Base-by-base conservation (phyloP, 2,888 invertebrate genomes). In the Bhutanitis thaidina region DNA sequence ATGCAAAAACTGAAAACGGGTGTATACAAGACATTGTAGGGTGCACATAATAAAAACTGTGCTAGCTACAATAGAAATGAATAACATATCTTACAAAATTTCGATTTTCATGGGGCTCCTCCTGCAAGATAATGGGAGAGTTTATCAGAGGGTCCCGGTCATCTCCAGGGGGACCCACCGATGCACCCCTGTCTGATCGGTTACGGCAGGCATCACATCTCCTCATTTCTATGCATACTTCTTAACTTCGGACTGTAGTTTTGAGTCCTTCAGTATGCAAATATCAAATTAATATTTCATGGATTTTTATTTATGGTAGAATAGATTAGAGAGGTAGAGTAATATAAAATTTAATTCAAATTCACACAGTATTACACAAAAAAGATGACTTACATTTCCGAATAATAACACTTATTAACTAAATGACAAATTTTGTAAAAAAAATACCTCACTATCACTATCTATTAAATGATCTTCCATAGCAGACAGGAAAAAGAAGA, bases 191-290 rank as follows among this genome's bases (percentile, higher is more conserved):
- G 60, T 83, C 80, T 54, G 79, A 71, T 67, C 77, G 79, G 68
- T 74, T 75, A 76, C 80, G 80, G 66, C 71, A 76, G 60, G 78
- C 77, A 76, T 86, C 85, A 77, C 68, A 68, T 65, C 77, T 85
- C 87, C 82, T 87, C 88, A 88, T 88, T 72, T 76, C 81, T 86
- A 87, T 65, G 80, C 88, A 88, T 87, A 84, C 80, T 85, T 83
- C 80, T 77, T 63, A 78, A 80, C 83, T 80, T 80, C 69, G 75
- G 79, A 82, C 82, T 82, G 77, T 67, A 68, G 77, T 47, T 44
- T 80, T 72, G 71, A 67, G 74, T 74, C 79, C 79, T 69, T 75
- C 64, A 71, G 70, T 61, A 66, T 51, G 48, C 53, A 55, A 55
- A 58, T 53, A 38, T 37, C 54, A 50, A 48, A 55, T 55, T 45